Percentiles rank a stretch among this genome's conserved stretches.
These are phyloP conservation scores for Bombyx huttoni DNA, from an alignment of 2,888 invertebrate species.

Conservation along the genomic window DNA sequence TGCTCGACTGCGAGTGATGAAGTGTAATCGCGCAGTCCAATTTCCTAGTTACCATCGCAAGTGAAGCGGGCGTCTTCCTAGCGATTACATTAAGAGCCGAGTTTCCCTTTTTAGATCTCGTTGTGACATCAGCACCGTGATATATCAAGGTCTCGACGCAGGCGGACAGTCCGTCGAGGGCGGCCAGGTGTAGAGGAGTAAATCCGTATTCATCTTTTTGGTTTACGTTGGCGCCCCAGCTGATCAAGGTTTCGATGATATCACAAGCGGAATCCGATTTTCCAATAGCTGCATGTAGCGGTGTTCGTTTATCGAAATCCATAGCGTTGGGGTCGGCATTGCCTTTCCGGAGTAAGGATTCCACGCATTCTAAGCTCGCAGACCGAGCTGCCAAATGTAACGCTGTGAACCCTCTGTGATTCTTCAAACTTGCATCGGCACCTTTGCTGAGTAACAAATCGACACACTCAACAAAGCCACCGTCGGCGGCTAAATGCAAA, in stretches of 20 bases:
- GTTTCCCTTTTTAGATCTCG: slow-evolving; percentile 88
- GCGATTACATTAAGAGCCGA: slow-evolving; percentile 89
- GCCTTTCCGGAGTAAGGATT: slow-evolving; percentile 80
- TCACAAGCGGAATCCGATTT: slow-evolving; percentile 86
- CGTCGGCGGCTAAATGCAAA: slow-evolving; percentile 89
- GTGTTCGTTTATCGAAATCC: slow-evolving; percentile 85
- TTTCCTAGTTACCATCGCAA: slow-evolving; percentile 86
- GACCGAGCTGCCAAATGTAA: slow-evolving; percentile 87
- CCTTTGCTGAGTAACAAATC: slow-evolving; percentile 80
- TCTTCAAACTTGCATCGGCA: slow-evolving; percentile 81
- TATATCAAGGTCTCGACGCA: slow-evolving; percentile 88
- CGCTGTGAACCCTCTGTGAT: slow-evolving; percentile 86
- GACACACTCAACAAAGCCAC: slow-evolving; percentile 87
- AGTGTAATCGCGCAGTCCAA: slow-evolving; percentile 85
- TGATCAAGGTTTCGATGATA: slow-evolving; percentile 82
- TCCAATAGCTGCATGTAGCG: slow-evolving; percentile 88
- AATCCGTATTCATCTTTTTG: slow-evolving; percentile 89
- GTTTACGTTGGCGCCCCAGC: slow-evolving; percentile 87
- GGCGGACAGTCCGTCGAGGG: slow-evolving; percentile 86
- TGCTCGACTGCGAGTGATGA: slow-evolving; percentile 84
- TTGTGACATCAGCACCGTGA: slow-evolving; percentile 91
- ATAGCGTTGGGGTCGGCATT: slow-evolving; percentile 84
- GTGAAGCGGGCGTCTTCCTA: slow-evolving; percentile 87
- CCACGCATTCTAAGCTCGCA: slow-evolving; percentile 86
- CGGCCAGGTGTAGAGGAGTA: slow-evolving; percentile 88